Evolutionary conservation across 2,113 vertebrate species (phyloP).

Genomic region (Barbus barbus): DNA sequence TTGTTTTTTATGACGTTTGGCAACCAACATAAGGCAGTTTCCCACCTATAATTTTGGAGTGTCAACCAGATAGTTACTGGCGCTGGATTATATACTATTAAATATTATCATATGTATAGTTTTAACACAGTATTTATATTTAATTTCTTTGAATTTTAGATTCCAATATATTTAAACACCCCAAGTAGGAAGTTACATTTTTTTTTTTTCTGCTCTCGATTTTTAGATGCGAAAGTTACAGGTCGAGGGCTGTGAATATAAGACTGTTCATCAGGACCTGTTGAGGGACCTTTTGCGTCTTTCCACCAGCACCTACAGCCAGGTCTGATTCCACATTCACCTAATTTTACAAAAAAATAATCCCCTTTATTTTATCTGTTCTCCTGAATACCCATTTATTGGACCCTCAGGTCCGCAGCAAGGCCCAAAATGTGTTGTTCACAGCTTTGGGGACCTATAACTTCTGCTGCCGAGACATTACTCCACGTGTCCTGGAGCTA

Average conservation of each 20-base stretch:
- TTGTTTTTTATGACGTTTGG: neutral
- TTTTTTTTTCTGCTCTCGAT: constrained; percentile 8
- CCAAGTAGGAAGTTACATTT: neutral
- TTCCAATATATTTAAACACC: neutral
- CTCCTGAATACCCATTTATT: neutral
- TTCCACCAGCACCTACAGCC: constrained; percentile 95
- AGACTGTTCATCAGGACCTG: constrained; percentile 88
- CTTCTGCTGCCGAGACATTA: constrained; percentile 94
- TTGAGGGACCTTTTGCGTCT: constrained; percentile 90
- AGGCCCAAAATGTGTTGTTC: constrained; percentile 91
- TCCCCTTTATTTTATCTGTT: neutral
- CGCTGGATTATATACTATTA: neutral
- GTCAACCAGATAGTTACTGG: neutral
- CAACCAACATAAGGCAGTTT: neutral
- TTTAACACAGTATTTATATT: neutral
- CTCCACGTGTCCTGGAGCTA: constrained; percentile 88
- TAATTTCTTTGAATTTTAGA: neutral
- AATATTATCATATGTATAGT: neutral
- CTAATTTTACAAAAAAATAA: neutral
- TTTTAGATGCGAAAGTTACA: constrained; percentile 89
- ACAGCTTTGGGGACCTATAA: constrained; percentile 89
- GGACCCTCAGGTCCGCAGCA: constrained; percentile 85
- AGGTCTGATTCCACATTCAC: constrained; percentile 72
- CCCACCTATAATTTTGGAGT: neutral
- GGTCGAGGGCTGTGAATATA: constrained; percentile 93